Evolutionary conservation across 2,888 invertebrate genomes (phyloP).

Genomic region (Mongoloraphidia duomilia): DNA sequence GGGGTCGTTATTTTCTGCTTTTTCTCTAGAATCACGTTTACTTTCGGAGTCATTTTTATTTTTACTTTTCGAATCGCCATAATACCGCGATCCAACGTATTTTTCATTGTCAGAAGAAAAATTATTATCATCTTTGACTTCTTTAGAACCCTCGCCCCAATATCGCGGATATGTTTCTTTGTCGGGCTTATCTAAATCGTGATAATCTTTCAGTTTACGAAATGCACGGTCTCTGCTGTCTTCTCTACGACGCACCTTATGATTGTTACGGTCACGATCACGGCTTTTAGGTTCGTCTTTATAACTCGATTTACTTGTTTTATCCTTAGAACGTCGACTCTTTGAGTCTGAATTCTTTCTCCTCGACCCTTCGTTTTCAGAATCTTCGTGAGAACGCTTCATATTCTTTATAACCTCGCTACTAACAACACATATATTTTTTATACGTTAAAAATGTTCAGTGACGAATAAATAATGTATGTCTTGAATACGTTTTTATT

Average conservation of each 20-base stretch:
- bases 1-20: slow-evolving; percentile 18
- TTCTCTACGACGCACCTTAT: slow-evolving; percentile 1
- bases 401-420: too few relatives aligned
- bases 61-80: slow-evolving; percentile 16
- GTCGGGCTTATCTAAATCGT: slow-evolving; percentile 12
- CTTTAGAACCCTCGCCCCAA: slow-evolving; percentile 24
- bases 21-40: slow-evolving; percentile 12
- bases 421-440: too few relatives aligned
- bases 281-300: too few relatives aligned
- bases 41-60: slow-evolving; percentile 12
- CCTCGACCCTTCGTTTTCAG: too few relatives aligned
- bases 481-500: too few relatives aligned
- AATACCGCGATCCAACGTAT: slow-evolving; percentile 24
- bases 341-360: too few relatives aligned
- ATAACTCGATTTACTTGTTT: too few relatives aligned
- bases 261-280: too few relatives aligned
- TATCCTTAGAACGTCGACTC: too few relatives aligned
- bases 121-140: slow-evolving; percentile 18
- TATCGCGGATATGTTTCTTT: slow-evolving; percentile 19
- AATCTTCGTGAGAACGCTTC: too few relatives aligned
- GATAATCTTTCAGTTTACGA: slow-evolving; percentile 9
- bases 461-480: too few relatives aligned
- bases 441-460: too few relatives aligned
- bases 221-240: slow-evolving; percentile 8
- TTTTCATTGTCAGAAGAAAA: slow-evolving; percentile 25